Conservation (phyloP, 2,888 invertebrate genomes). For the Limenitis arthemis region DNA sequence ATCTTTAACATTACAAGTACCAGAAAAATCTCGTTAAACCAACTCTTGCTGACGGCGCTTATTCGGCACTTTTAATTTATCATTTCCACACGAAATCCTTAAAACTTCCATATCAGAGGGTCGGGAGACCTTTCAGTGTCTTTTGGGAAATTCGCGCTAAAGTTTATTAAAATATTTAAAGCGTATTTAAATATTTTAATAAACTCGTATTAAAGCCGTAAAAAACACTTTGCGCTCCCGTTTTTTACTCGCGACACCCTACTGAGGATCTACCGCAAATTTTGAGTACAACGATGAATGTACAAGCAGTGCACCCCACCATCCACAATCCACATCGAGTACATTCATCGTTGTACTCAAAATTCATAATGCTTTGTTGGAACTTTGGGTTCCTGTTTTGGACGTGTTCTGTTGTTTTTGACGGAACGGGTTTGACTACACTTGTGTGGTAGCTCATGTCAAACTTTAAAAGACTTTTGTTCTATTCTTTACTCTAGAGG, state of each 20-base stretch:
- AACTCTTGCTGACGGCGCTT: constrained; percentile 41
- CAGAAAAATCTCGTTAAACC: constrained; percentile 34
- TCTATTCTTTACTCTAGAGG: neutral
- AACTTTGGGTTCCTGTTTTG: constrained; percentile 48
- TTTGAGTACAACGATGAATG: constrained; percentile 30
- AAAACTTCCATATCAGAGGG: constrained; percentile 47
- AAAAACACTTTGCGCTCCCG: constrained; percentile 65
- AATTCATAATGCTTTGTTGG: constrained; percentile 66
- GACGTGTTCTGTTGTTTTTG: constrained; percentile 54
- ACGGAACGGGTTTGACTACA: constrained; percentile 29
- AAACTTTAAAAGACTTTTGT: constrained; percentile 3
- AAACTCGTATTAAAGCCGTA: constrained; percentile 69
- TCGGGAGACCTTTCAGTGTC: constrained; percentile 55
- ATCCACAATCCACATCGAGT: constrained; percentile 12
- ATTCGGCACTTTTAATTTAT: constrained; percentile 59
- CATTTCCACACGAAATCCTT: constrained; percentile 49
- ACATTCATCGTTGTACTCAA: too few species aligned
- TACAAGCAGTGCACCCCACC: constrained; percentile 33
- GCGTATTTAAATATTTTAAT: constrained; percentile 72
- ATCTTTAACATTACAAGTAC: constrained; percentile 11
- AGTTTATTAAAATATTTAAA: too few species aligned
- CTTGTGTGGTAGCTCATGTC: constrained; percentile 1
- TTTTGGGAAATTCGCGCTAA: constrained; percentile 66
- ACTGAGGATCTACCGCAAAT: constrained; percentile 37
- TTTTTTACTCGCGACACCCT: constrained; percentile 54